These are phyloP conservation scores for Creontiades dilutus DNA, from an alignment of 2,888 invertebrate species.

Conservation along the genomic window DNA sequence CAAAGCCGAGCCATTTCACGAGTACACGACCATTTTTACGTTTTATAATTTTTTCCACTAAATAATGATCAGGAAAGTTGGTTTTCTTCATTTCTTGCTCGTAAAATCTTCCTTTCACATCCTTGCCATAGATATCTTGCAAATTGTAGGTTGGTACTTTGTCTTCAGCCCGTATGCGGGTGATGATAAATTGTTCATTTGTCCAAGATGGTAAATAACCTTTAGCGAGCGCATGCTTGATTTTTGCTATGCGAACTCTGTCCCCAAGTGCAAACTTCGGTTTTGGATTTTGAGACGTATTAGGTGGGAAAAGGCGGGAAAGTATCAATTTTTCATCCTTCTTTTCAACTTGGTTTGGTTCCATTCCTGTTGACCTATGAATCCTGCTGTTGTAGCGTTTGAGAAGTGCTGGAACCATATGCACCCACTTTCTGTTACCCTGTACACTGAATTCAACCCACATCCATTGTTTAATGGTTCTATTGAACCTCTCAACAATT, in stretches of 20 bases:
- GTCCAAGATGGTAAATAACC: too few species aligned
- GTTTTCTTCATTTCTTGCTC: constrained; percentile 29
- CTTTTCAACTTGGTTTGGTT: constrained; percentile 71
- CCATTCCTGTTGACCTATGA: too few species aligned
- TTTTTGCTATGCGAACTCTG: too few species aligned
- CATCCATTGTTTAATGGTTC: too few species aligned
- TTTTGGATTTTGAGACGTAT: background rate
- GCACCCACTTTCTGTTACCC: too few species aligned
- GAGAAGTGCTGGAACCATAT: too few species aligned
- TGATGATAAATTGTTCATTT: constrained; percentile 78
- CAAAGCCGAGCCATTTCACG: too few species aligned
- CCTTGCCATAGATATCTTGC: constrained; percentile 23
- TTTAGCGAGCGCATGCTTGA: too few species aligned
- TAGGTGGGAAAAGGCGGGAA: constrained; percentile 69
- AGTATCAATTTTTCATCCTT: constrained; percentile 54
- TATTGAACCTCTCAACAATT: too few species aligned
- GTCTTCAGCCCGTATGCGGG: constrained; percentile 76
- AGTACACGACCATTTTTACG: background rate
- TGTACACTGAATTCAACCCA: too few species aligned
- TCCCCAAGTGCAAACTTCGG: constrained; percentile 77
- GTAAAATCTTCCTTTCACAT: constrained; percentile 25
- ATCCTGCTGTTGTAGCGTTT: too few species aligned
- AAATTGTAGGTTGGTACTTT: constrained; percentile 30
- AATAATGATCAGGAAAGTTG: constrained; percentile 21
- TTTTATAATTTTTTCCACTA: constrained; percentile 24